phyloP scores from a whole-genome alignment of 2,888 invertebrate genomes.

The Physocephala rufipes region DNA sequence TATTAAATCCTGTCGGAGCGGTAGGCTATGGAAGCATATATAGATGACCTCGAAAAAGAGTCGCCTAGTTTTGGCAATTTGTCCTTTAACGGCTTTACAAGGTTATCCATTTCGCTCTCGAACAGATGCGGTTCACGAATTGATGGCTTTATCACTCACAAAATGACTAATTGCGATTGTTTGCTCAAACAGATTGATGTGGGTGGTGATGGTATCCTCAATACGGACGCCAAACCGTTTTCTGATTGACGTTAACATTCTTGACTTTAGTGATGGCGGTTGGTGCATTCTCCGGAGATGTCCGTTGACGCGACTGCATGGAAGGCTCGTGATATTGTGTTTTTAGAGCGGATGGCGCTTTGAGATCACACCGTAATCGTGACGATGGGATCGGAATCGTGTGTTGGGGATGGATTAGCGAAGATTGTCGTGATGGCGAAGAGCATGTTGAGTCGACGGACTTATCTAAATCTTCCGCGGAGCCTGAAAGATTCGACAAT shows the following conservation, averaged over 20 bases:
- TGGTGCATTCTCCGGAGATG: conserved; percentile 56
- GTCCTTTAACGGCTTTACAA: no score
- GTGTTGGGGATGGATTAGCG: conserved; percentile 55
- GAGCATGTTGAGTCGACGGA: conserved; percentile 59
- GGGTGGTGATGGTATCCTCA: conserved; percentile 54
- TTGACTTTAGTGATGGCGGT: conserved; percentile 72
- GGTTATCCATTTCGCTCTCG: no score
- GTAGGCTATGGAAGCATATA: neutral
- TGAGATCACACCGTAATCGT: conserved; percentile 68
- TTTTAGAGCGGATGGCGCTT: conserved; percentile 71
- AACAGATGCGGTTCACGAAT: neutral
- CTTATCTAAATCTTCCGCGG: conserved; percentile 55
- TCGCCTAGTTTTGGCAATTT: no score
- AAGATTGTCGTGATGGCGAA: conserved; percentile 49
- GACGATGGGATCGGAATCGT: conserved; percentile 63
- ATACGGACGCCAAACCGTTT: conserved; percentile 81
- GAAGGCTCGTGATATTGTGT: conserved; percentile 66
- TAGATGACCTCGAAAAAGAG: neutral
- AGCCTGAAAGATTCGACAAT: conserved; percentile 61
- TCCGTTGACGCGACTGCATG: conserved; percentile 41
- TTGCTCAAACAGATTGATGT: conserved; percentile 24
- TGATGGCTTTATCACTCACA: neutral
- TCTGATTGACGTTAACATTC: conserved; percentile 68
- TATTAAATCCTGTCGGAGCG: neutral
- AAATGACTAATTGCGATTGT: neutral